Conservation (phyloP, 2,113 vertebrate species). For the Scalopus aquaticus region DNA sequence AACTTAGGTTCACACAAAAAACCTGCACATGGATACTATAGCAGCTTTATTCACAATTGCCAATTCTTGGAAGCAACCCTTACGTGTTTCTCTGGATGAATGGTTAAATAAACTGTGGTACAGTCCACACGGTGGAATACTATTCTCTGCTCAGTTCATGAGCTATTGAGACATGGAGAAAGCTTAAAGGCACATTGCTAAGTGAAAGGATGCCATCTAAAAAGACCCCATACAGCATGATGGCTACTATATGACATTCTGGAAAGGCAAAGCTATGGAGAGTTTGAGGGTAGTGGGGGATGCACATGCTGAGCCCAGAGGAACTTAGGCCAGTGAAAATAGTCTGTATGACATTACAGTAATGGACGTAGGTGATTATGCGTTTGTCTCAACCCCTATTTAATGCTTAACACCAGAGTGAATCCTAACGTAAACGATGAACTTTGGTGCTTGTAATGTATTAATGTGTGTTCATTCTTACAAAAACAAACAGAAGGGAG, state of each 20-base stretch:
- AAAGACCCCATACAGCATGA: neutral
- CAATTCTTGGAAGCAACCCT: neutral
- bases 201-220: neutral
- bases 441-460: neutral
- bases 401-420: neutral
- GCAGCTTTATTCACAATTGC: neutral
- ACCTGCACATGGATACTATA: neutral
- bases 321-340: neutral
- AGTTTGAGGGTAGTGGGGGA: neutral
- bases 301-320: neutral
- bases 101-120: neutral
- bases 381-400: neutral
- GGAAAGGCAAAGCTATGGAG: neutral
- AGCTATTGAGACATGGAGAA: neutral
- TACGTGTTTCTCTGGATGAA: neutral
- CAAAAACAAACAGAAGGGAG: neutral
- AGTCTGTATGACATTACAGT: neutral
- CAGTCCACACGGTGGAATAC: neutral
- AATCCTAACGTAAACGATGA: neutral
- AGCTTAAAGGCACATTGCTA: neutral
- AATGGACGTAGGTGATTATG: neutral
- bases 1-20: neutral
- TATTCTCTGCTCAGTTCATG: neutral
- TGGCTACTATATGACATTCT: too few relatives aligned
- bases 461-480: neutral